A percentile compares a stretch with the other conserved stretches of the same genome.
Conservation (phyloP, 2,113 vertebrate genomes). For the Phodopus roborovskii region DNA sequence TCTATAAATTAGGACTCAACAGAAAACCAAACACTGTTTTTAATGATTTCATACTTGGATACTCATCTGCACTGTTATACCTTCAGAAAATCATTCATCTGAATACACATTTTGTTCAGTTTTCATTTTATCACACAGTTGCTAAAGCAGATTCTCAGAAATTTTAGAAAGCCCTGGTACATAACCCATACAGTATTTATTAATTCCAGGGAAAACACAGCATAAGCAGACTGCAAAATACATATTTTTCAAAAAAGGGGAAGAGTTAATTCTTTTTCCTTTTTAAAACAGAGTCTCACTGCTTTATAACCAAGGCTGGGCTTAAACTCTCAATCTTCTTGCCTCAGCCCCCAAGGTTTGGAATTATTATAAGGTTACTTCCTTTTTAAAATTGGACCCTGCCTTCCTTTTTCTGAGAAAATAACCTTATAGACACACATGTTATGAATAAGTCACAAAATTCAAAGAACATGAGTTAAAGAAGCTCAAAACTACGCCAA, state of each 20-base stretch:
- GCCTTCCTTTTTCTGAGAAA: conserved; percentile 39
- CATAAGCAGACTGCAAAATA: conserved; percentile 45
- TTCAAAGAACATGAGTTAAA: neutral
- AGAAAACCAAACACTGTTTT: conserved; percentile 75
- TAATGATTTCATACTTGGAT: conserved; percentile 71
- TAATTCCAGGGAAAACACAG: conserved; percentile 46
- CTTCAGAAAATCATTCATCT: conserved; percentile 69
- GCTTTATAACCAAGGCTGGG: neutral
- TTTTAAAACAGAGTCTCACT: neutral
- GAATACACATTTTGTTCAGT: conserved; percentile 62
- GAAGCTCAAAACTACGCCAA: neutral
- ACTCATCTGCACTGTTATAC: conserved; percentile 74
- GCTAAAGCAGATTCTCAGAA: conserved; percentile 43
- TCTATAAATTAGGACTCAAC: conserved; percentile 73
- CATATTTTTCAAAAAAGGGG: neutral
- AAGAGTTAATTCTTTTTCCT: neutral
- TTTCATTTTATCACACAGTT: conserved; percentile 69
- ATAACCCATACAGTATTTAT: conserved; percentile 12
- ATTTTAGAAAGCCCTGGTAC: conserved; percentile 60
- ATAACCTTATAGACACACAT: neutral
- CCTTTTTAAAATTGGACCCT: conserved; percentile 17
- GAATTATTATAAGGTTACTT: neutral
- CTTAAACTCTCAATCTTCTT: neutral
- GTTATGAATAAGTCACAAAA: conserved; percentile 39
- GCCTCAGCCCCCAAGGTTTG: neutral